These are phyloP conservation scores for Pristionchus arcanus DNA, from an alignment of 2,888 invertebrate species.

Conservation along the genomic window DNA sequence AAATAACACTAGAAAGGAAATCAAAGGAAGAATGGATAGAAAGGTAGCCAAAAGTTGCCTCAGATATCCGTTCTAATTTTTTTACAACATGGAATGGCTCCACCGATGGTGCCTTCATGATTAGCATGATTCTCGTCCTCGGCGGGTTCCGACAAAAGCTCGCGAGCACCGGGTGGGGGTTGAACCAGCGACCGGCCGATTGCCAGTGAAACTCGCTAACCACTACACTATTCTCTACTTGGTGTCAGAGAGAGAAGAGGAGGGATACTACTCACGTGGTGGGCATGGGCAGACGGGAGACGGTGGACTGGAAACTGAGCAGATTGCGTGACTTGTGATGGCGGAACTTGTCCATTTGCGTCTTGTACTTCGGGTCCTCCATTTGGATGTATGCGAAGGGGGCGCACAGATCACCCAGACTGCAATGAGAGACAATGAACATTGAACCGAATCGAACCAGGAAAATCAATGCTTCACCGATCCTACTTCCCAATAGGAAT, in stretches of 20 bases:
- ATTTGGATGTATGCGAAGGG: slow-evolving; percentile 48
- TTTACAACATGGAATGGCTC: slow-evolving; percentile 56
- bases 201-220: background rate
- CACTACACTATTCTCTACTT: background rate
- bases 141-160: background rate
- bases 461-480: background rate
- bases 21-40: background rate
- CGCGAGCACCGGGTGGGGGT: background rate
- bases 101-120: slow-evolving; percentile 56
- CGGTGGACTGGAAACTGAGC: slow-evolving; percentile 4
- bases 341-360: slow-evolving; percentile 22
- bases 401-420: background rate
- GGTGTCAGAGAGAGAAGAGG: background rate
- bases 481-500: background rate
- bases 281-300: slow-evolving; percentile 16
- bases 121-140: slow-evolving; percentile 55
- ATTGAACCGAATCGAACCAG: background rate
- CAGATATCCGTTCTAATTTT: slow-evolving; percentile 56
- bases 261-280: slow-evolving; percentile 20
- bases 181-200: background rate
- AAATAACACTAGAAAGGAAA: background rate
- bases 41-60: slow-evolving; percentile 4
- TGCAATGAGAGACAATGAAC: background rate
- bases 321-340: background rate
- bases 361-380: slow-evolving; percentile 12